Base-by-base conservation (phyloP, 2,888 invertebrate genomes). In the Pinctada fucata region DNA sequence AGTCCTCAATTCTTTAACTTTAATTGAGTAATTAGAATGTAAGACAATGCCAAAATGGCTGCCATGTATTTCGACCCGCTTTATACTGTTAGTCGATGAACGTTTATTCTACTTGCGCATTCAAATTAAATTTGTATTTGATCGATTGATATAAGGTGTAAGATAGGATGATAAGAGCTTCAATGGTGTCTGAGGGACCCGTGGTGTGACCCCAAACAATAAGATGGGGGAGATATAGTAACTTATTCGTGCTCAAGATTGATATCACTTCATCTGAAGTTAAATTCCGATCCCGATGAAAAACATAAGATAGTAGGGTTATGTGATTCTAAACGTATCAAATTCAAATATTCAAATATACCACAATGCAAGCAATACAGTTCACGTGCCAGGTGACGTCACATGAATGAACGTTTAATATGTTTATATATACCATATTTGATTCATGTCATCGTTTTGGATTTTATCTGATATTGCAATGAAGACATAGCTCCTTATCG, bases 351-450 rank as follows among this genome's bases (percentile, higher is more conserved):
- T 50, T 66, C 48, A 66, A 72, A 72, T 66, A 72, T 77, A 77
- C 72, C 69, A 49, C 76, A 66, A 65, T 74, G 16, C n/a, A 50
- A 65, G 66, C 74, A 74, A 74, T 74, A 77, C 76, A 49, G 50
- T 72, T 72, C 76, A 51, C 72, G 76, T 72, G 76, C 76, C 76
- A 52, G 6, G 72, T 77, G 76, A 77, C 76, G 76, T 77, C 72
- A 67, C 72, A 52, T 72, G 63, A 72, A 70, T 66, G 64, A 52
- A 72, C 51, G 48, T 66, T 67, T 50, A 50, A 66, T 58, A 52
- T 52, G 71, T 51, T 71, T 51, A 51, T 51, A 51, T 51, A 51
- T 71, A 45, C 51, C 51, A 45, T 45, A 51, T 51, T 49, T 71
- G 31, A 71, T 51, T 71, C 52, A 71, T 71, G 71, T 71, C 71